phyloP scores from a whole-genome alignment of 2,888 invertebrate genomes.

The Rhagium mordax region DNA sequence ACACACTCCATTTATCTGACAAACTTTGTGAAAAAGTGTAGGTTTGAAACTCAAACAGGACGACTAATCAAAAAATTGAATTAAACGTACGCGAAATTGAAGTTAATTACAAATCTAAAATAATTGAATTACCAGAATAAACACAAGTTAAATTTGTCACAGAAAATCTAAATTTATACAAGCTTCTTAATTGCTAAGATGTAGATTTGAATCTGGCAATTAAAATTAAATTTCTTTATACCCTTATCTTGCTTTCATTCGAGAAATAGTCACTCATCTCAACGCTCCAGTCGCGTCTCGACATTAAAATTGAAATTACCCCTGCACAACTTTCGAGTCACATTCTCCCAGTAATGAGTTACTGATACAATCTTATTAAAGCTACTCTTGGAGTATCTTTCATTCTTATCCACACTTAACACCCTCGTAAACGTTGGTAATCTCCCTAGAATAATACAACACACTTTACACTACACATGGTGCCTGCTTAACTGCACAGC shows the following conservation, averaged over 20 bases:
- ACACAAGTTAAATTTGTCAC: constrained; percentile 58
- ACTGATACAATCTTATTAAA: constrained; percentile 65
- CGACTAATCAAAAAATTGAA: constrained; percentile 44
- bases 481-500: constrained; percentile 41
- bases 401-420: constrained; percentile 62
- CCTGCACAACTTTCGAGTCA: constrained; percentile 55
- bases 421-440: constrained; percentile 60
- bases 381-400: constrained; percentile 57
- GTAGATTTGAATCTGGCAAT: constrained; percentile 64
- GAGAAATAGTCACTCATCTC: constrained; percentile 47
- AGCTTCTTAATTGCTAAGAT: constrained; percentile 63
- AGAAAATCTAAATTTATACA: constrained; percentile 62
- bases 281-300: constrained; percentile 39
- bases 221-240: constrained; percentile 65
- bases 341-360: constrained; percentile 64
- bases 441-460: constrained; percentile 52
- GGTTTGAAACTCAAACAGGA: constrained; percentile 29
- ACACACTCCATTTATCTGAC: neutral
- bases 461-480: constrained; percentile 55
- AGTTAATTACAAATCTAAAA: constrained; percentile 46
- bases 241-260: constrained; percentile 54
- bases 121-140: constrained; percentile 51
- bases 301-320: constrained; percentile 63
- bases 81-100: constrained; percentile 39
- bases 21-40: neutral